Percentiles rank a stretch among this genome's conserved stretches.
Evolutionary conservation across 2,113 vertebrate genomes (phyloP).

Genomic region (Ailurus styani): DNA sequence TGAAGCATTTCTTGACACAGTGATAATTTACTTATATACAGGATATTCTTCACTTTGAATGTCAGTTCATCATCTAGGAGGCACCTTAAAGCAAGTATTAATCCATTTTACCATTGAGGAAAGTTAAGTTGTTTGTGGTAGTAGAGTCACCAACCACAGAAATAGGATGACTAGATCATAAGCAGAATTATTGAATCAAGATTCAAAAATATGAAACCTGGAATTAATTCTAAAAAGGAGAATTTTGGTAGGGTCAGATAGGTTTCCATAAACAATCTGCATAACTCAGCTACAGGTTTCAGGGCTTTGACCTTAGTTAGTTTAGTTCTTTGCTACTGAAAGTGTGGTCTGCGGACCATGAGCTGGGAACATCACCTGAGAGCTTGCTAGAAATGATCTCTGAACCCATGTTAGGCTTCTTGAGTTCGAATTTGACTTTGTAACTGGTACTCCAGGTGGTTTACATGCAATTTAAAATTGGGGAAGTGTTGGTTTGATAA

Average conservation of each 20-base stretch:
- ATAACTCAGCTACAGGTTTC: background rate
- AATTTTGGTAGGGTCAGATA: background rate
- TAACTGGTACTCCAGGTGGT: background rate
- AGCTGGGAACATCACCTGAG: background rate
- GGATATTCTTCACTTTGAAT: background rate
- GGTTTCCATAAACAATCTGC: background rate
- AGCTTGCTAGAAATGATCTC: background rate
- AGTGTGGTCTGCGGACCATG: background rate
- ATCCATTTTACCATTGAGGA: background rate
- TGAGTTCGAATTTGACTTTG: background rate
- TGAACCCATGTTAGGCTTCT: background rate
- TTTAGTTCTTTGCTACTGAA: background rate
- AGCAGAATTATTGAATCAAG: background rate
- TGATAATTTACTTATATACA: background rate
- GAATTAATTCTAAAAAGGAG: background rate
- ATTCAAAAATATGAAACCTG: background rate
- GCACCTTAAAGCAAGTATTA: background rate
- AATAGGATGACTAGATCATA: background rate
- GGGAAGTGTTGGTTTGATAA: background rate
- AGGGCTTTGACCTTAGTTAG: background rate
- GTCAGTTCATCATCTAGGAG: background rate
- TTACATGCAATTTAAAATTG: background rate
- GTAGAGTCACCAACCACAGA: background rate
- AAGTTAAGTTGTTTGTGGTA: background rate
- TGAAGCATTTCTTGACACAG: conserved; percentile 6